Base-by-base conservation (phyloP, 2,113 vertebrate species). In the Bujurquina vittata region DNA sequence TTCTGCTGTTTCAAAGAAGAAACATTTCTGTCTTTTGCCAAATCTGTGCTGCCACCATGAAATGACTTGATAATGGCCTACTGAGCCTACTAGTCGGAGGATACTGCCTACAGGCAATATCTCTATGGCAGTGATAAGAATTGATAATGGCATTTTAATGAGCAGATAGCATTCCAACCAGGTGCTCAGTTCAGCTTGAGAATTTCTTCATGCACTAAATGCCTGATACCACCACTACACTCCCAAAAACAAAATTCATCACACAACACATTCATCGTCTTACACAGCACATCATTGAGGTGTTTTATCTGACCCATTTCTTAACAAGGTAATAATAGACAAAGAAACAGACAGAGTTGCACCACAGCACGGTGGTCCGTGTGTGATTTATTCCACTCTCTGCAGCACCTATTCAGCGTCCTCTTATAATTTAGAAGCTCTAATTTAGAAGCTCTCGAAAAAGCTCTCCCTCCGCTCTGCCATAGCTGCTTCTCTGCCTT, bases 41-140 rank as follows among this genome's bases (percentile, higher is more conserved):
- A 54, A 72, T 31, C 67, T 72, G 67, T n/a, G 46, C 46, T 54
- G 43, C 67, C 46, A 72, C 67, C 67, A 33, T 72, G 46, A 72
- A 72, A 72, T 72, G 67, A 54, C 67, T 72, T 5, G 46, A 72
- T 72, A 72, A 72, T 72, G 67, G 26, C 67, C 46, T 72, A 54
- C 46, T 54, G 67, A 72, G 67, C 26, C 46, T 72, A 54, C 67
- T 0, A 54, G 67, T 54, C n/a, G 46, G 46, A 72, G 52, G 52
- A 72, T 72, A 14, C 67, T 11, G 2, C 46, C 46, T 72, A 54
- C 46, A 33, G 67, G 46, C 67, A 54, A 72, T n/a, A 46, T 26
- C 46, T 72, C 52, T 52, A 52, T 72, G 46, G 46, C 17, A 72
- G 46, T 52, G 26, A 72, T 72, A 49, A 54, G 46, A 72, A 33